phyloP scores from a whole-genome alignment of 2,113 vertebrate species.

The Hystrix cristata region DNA sequence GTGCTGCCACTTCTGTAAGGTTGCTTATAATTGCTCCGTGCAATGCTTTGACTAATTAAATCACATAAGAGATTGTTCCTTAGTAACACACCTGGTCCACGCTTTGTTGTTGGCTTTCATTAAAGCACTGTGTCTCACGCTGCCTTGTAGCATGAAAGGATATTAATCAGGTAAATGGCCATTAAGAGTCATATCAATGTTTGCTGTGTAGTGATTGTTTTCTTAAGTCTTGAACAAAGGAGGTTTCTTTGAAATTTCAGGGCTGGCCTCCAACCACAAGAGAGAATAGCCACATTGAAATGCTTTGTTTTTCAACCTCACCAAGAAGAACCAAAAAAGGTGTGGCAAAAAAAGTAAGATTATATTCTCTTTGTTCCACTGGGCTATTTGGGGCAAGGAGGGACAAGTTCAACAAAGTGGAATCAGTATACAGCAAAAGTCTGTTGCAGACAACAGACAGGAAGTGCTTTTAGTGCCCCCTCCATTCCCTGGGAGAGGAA shows the following conservation, averaged over 20 bases:
- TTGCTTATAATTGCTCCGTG: conserved; percentile 86
- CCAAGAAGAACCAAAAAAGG: conserved; percentile 58
- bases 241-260: conserved; percentile 84
- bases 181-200: conserved; percentile 90
- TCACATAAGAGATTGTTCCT: conserved; percentile 90
- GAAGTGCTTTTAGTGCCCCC: conserved; percentile 27
- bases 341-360: conserved; percentile 63
- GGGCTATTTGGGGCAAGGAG: conserved; percentile 55
- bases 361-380: conserved; percentile 34
- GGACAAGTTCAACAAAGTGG: conserved; percentile 61
- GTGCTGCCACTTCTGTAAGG: conserved; percentile 85
- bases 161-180: conserved; percentile 90
- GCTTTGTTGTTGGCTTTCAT: conserved; percentile 88
- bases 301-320: conserved; percentile 80
- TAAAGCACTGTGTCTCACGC: conserved; percentile 84
- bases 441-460: background rate
- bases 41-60: conserved; percentile 90
- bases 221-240: conserved; percentile 88
- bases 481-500: conserved; percentile 72
- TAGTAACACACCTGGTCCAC: conserved; percentile 90
- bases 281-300: conserved; percentile 82
- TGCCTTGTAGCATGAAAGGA: conserved; percentile 84
- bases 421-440: conserved; percentile 66
- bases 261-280: conserved; percentile 77
- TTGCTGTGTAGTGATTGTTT: conserved; percentile 86